Conservation (phyloP, 2,113 vertebrate species). For the Mungos mungo region DNA sequence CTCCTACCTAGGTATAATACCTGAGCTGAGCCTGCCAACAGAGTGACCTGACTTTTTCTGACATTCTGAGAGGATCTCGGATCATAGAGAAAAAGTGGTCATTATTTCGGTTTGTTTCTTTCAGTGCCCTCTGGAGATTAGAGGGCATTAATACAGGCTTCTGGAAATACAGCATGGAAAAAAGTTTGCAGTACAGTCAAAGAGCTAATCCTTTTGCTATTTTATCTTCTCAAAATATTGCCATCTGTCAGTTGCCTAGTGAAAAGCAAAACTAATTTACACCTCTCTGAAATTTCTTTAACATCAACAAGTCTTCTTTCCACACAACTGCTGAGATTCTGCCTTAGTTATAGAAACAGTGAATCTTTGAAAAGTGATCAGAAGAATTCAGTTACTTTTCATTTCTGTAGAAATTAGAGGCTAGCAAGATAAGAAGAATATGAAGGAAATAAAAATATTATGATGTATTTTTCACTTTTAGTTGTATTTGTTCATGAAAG, state of each 20-base stretch:
- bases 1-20: background rate
- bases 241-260: constrained; percentile 33
- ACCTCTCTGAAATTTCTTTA: constrained; percentile 43
- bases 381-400: constrained; percentile 36
- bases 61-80: background rate
- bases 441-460: background rate
- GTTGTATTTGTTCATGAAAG: background rate
- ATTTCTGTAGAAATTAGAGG: constrained; percentile 36
- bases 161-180: background rate
- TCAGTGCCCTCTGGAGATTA: background rate
- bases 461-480: background rate
- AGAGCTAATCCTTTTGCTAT: background rate
- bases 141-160: background rate
- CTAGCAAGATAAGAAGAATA: background rate
- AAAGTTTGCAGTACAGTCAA: background rate
- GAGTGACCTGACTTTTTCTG: background rate
- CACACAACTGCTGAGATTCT: background rate
- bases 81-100: background rate
- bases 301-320: background rate
- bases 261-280: constrained; percentile 56
- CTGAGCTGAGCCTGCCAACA: background rate
- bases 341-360: background rate
- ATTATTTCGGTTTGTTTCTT: background rate
- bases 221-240: constrained; percentile 37
- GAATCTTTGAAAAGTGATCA: constrained; percentile 21